These are phyloP conservation scores for Myripristis jacobus DNA, from an alignment of 2,797 vertebrate species.

Conservation along the genomic window DNA sequence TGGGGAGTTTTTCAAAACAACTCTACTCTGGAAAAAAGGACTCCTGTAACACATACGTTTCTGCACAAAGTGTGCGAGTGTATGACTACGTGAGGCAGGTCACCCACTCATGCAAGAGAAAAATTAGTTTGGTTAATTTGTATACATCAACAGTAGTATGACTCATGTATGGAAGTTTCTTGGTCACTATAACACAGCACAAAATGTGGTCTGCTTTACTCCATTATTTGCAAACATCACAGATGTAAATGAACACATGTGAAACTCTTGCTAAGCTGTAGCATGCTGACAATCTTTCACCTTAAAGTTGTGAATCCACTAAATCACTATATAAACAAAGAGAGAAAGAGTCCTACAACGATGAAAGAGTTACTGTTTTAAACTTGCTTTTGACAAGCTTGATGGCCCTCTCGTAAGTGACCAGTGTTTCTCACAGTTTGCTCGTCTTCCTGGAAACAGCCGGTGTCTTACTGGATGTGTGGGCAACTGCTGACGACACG, in stretches of 20 bases:
- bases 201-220: not conserved
- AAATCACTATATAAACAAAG: constrained; percentile 10
- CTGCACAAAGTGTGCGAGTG: no score
- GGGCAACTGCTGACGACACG: constrained; percentile 17
- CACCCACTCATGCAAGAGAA: no score
- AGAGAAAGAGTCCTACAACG: constrained; percentile 16
- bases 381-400: not conserved
- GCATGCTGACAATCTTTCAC: no score
- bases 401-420: constrained; percentile 22
- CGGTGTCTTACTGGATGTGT: constrained; percentile 17
- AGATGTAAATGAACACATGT: not conserved
- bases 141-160: not conserved
- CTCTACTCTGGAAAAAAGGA: constrained; percentile 24
- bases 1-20: constrained; percentile 15
- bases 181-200: not conserved
- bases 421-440: constrained; percentile 15
- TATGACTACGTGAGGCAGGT: no score
- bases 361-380: constrained; percentile 1
- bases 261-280: no score
- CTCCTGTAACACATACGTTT: no score
- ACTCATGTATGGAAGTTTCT: not conserved
- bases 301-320: no score
- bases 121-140: not conserved
- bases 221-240: not conserved
- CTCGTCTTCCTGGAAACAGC: constrained; percentile 44